phyloP scores from a whole-genome alignment of 2,797 vertebrate species.

The Clamator glandarius region DNA sequence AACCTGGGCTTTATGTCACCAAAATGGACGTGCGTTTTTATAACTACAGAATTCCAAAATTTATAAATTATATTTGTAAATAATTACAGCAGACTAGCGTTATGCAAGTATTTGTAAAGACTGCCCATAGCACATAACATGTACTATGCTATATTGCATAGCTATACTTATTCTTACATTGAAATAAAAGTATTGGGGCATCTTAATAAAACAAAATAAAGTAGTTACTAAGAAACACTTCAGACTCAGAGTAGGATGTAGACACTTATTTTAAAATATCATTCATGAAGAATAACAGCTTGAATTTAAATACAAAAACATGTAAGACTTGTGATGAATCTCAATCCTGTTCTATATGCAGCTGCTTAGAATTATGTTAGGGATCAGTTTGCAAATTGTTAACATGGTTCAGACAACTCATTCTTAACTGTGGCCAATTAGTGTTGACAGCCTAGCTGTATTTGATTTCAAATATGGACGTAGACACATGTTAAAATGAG shows the following conservation, averaged over 20 bases:
- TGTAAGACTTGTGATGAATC: neutral
- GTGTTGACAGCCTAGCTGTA: conserved; percentile 7
- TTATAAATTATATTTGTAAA: neutral
- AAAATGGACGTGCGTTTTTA: neutral
- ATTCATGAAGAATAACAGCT: neutral
- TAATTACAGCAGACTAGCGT: neutral
- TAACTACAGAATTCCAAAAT: neutral
- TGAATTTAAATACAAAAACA: neutral
- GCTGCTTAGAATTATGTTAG: neutral
- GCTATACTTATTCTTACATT: neutral
- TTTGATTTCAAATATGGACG: neutral
- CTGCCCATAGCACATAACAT: neutral
- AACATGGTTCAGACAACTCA: neutral
- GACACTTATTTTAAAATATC: neutral
- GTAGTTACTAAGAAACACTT: neutral
- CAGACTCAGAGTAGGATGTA: neutral
- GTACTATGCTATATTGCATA: neutral
- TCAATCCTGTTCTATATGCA: neutral
- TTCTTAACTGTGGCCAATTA: conserved; percentile 36
- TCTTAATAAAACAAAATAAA: neutral
- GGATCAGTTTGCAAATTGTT: conserved; percentile 32
- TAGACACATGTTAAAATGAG: neutral
- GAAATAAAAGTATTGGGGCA: neutral
- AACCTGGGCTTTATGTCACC: neutral
- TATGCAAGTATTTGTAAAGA: neutral